phyloP scores from a whole-genome alignment of 2,113 vertebrate genomes.

The Melanocharis versteri region DNA sequence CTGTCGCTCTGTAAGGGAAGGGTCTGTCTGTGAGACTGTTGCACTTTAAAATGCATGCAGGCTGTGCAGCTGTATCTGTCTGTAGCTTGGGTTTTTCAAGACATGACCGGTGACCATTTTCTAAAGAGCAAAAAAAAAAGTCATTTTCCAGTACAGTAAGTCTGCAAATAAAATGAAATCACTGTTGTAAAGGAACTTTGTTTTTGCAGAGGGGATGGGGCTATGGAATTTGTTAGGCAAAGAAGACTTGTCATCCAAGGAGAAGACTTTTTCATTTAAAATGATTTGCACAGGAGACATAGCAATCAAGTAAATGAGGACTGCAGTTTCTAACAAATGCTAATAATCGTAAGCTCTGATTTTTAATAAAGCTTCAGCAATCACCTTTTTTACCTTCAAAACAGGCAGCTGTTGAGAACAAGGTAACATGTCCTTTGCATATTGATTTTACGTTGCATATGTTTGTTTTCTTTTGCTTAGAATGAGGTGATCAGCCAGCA shows the following conservation, averaged over 20 bases:
- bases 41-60: neutral
- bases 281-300: neutral
- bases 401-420: neutral
- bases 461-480: slow-evolving; percentile 67
- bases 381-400: slow-evolving; percentile 5
- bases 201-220: neutral
- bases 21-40: neutral
- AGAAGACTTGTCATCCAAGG: neutral
- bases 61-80: neutral
- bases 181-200: neutral
- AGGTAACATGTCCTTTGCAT: neutral
- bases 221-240: neutral
- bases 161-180: neutral
- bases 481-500: slow-evolving; percentile 99
- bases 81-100: neutral
- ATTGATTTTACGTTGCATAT: neutral
- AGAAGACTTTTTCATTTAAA: neutral
- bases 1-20: neutral
- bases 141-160: neutral
- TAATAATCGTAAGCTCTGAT: neutral
- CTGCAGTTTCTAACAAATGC: neutral
- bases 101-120: neutral
- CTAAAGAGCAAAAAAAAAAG: neutral
- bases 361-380: slow-evolving; percentile 10
- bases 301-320: neutral